Evolutionary conservation across 2,888 invertebrate genomes (phyloP).

Genomic region (Galerucella nymphaeae): DNA sequence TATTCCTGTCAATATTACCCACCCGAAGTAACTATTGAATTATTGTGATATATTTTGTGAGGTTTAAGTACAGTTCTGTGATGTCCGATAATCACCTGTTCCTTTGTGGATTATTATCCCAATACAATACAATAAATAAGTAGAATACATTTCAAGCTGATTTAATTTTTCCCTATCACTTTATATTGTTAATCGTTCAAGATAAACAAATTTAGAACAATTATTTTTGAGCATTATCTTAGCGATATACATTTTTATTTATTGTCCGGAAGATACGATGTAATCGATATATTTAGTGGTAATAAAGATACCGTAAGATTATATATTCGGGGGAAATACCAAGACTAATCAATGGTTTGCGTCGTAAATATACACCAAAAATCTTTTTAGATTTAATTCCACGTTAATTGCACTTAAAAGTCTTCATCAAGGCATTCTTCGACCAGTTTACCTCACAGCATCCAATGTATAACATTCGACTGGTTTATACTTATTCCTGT

Average conservation of each 20-base stretch:
- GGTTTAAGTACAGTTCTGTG: too few relatives aligned
- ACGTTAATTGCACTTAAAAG: constrained; percentile 38
- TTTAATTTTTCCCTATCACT: too few relatives aligned
- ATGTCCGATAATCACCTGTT: too few relatives aligned
- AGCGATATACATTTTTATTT: background rate
- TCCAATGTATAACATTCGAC: constrained; percentile 32
- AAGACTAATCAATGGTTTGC: constrained; percentile 10
- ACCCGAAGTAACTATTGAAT: too few relatives aligned
- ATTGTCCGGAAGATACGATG: background rate
- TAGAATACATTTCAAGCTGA: too few relatives aligned
- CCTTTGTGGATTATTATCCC: too few relatives aligned
- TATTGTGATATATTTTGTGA: too few relatives aligned
- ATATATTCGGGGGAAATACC: constrained; percentile 1
- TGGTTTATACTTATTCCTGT: constrained; percentile 29
- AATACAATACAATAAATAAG: too few relatives aligned
- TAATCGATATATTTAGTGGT: constrained; percentile 9
- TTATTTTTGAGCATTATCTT: too few relatives aligned
- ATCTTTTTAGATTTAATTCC: constrained; percentile 28
- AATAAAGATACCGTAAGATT: constrained; percentile 6
- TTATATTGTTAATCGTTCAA: too few relatives aligned
- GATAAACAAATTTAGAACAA: too few relatives aligned
- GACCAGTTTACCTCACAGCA: constrained; percentile 38
- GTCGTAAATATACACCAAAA: constrained; percentile 22
- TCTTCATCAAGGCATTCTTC: constrained; percentile 35
- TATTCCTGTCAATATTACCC: too few relatives aligned